Evolutionary conservation across 1,140 invertebrate species (phyloP).

Genomic region (Papilio glaucus): DNA sequence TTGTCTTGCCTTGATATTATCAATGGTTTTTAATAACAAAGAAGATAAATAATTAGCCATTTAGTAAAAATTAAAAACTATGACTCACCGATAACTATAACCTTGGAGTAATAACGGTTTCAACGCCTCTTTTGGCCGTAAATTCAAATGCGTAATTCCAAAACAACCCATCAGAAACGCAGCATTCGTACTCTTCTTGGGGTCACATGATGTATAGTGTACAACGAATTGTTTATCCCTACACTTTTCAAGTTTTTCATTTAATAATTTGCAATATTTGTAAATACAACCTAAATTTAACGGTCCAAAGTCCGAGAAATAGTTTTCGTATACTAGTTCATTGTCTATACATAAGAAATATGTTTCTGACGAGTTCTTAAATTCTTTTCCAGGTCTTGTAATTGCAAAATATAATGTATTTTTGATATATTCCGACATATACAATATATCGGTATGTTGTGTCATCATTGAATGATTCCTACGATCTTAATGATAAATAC

Average conservation of each 20-base stretch:
- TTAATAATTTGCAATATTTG: conserved; percentile 95
- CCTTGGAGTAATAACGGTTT: conserved; percentile 88
- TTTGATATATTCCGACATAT: conserved; percentile 76
- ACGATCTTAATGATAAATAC: conserved; percentile 15
- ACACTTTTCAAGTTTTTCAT: conserved; percentile 83
- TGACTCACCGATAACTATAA: conserved; percentile 74
- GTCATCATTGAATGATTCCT: conserved; percentile 52
- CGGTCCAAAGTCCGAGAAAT: conserved; percentile 98
- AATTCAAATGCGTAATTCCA: conserved; percentile 94
- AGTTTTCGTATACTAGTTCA: conserved; percentile 97
- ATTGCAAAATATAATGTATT: conserved; percentile 77
- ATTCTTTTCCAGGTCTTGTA: conserved; percentile 71
- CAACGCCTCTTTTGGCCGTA: conserved; percentile 92
- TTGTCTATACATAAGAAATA: conserved; percentile 97
- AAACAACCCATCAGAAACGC: conserved; percentile 95
- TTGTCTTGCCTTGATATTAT: neutral
- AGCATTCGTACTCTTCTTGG: conserved; percentile 88
- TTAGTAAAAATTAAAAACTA: conserved; percentile 31
- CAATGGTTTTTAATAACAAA: neutral
- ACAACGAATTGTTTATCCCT: conserved; percentile 71
- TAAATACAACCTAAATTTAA: conserved; percentile 97
- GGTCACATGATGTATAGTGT: conserved; percentile 92
- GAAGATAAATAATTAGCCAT: neutral
- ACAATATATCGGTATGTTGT: conserved; percentile 68
- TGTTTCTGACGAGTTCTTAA: conserved; percentile 90